Conservation (phyloP, 1,140 invertebrate genomes). For the Aphaenogaster floridana region DNA sequence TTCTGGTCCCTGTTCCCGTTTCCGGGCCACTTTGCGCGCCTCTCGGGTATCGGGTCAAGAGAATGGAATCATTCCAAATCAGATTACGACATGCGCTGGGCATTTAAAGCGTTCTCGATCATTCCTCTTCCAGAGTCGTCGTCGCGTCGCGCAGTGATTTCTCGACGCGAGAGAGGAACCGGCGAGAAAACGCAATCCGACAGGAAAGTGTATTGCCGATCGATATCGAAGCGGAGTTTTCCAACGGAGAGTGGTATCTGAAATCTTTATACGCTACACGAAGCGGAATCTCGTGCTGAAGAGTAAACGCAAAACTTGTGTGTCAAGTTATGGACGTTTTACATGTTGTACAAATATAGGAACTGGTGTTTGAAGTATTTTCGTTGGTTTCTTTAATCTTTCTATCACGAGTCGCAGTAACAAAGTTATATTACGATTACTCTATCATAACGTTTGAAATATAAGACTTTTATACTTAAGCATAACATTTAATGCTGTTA, state of each 20-base stretch:
- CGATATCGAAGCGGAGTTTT: slow-evolving; percentile 48
- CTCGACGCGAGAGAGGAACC: slow-evolving; percentile 23
- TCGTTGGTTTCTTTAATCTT: background rate
- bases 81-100: slow-evolving; percentile 72
- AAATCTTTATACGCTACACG: slow-evolving; percentile 40
- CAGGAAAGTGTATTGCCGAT: slow-evolving; percentile 24
- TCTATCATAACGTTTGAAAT: background rate
- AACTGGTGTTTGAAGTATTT: slow-evolving; percentile 4
- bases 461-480: background rate
- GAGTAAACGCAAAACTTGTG: slow-evolving; percentile 18
- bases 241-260: slow-evolving; percentile 18
- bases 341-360: slow-evolving; percentile 27
- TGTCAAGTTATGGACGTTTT: background rate
- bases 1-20: slow-evolving; percentile 24
- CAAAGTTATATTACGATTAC: background rate
- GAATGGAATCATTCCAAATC: slow-evolving; percentile 78
- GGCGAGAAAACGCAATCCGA: slow-evolving; percentile 32
- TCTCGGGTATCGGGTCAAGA: slow-evolving; percentile 43
- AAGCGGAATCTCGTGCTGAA: background rate
- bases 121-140: slow-evolving; percentile 58
- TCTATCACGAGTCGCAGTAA: background rate
- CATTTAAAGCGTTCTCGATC: slow-evolving; percentile 70
- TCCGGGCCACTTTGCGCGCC: slow-evolving; percentile 28
- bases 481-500: background rate
- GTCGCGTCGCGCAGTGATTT: slow-evolving; percentile 48